A percentile compares a stretch with the other conserved stretches of the same genome.
phyloP scores from a whole-genome alignment of 2,113 vertebrate species.

The Scophthalmus maximus region DNA sequence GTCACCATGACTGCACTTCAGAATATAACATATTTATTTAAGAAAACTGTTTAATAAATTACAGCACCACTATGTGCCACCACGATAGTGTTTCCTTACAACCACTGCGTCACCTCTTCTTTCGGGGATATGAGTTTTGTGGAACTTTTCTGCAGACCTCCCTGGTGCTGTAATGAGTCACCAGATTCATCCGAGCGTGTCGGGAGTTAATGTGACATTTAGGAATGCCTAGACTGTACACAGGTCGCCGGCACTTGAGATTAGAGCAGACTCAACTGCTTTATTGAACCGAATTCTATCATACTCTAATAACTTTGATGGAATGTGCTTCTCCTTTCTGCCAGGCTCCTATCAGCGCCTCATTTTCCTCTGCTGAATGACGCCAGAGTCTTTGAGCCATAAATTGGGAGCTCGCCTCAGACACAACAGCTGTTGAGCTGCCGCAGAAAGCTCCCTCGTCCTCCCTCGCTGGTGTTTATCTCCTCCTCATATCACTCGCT shows the following conservation, averaged over 20 bases:
- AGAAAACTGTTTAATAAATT: neutral
- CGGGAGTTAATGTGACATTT: slow-evolving; percentile 65
- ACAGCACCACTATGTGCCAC: neutral
- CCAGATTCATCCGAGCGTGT: slow-evolving; percentile 13
- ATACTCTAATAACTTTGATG: slow-evolving; percentile 59
- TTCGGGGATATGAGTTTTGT: slow-evolving; percentile 25
- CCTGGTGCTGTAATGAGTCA: slow-evolving; percentile 3
- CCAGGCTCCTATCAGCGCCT: slow-evolving; percentile 58
- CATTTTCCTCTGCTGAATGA: slow-evolving; percentile 59
- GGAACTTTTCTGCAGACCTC: neutral
- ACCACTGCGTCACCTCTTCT: neutral
- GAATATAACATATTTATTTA: neutral
- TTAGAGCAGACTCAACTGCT: slow-evolving; percentile 51
- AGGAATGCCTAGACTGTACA: slow-evolving; percentile 48
- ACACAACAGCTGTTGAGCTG: slow-evolving; percentile 69
- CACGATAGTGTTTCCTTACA: neutral
- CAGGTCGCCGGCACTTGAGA: slow-evolving; percentile 53
- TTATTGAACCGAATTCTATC: slow-evolving; percentile 66
- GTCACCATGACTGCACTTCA: neutral
- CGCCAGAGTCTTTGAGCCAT: slow-evolving; percentile 67
- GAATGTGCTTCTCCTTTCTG: slow-evolving; percentile 59
- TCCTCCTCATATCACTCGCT: slow-evolving; percentile 39
- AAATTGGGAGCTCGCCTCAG: slow-evolving; percentile 68
- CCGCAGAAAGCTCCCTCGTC: slow-evolving; percentile 21
- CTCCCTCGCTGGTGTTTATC: slow-evolving; percentile 55